Base-by-base conservation (phyloP, 1,140 invertebrate genomes). In the Melipona quadrifasciata region DNA sequence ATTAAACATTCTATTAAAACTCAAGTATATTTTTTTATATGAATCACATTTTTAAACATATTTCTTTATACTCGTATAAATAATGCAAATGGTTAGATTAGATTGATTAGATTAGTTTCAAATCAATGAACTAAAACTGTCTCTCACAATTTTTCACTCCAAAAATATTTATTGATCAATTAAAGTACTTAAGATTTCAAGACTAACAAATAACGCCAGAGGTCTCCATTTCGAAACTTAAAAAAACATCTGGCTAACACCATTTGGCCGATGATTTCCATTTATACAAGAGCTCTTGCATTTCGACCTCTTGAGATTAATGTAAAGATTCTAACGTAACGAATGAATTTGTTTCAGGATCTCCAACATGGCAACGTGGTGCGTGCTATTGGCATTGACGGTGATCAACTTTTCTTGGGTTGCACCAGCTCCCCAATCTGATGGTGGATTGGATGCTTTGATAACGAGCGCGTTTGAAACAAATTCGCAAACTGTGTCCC, bases 321-420 rank as follows among this genome's bases (percentile, higher is more conserved):
- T 61, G 3, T 4, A 47, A 47, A 85, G 34, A 74, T 19, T 27
- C 14, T 61, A 64, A 47, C 5, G 3, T 6, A 6, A 11, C 6
- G n/a, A 57, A 58, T 61, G 12, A 72, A 53, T n/a, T 19, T 70
- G n/a, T 73, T 72, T 17, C 39, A 71, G 71, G 31, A 39, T 1
- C 58, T 16, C n/a, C 5, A n/a, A 24, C 21, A 16, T 8, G 17
- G 12, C 53, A 16, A 89, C 88, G 87, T 53, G 83, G 80, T 58
- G 11, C 72, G 19, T 61, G 72, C 31, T 88, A 14, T 39, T 10
- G 8, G 51, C 58, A 1, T 34, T 89, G 80, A 53, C 65, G 11
- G 31, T 89, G 61, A 71, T 64, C 65, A 58, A 84, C 58, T 21
- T 27, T 12, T 31, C 51, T 27, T 27, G 75, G 21, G 67, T 67